Base-by-base conservation (phyloP, 2,113 vertebrate genomes). In the Anoura caudifer region DNA sequence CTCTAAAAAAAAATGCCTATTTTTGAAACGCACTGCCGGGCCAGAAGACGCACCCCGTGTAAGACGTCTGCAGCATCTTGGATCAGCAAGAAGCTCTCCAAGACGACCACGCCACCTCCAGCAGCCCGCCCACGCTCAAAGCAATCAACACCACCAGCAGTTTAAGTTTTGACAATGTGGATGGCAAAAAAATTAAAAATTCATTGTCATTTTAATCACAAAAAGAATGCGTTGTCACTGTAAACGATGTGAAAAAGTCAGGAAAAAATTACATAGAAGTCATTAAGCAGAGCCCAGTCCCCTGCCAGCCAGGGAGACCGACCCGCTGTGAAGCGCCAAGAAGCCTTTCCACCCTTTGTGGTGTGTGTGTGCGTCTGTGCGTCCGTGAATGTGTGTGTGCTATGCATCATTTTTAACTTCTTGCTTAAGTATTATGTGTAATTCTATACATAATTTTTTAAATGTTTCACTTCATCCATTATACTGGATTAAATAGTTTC, bases 61-160 rank as follows among this genome's bases (percentile, higher is more conserved):
- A 63, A 56, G 73, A 31, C 33, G 33, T 54, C 38, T 75, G 67
- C 45, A 28, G 43, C 33, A 14, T 12, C n/a, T 24, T 31, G 15
- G 16, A 8, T 33, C 36, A 36, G 63, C 31, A 20, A 63, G 20
- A 43, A 4, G 8, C 83, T 28, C 59, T 59, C 24, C 10, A 13
- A 63, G 61, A 31, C 10, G 1, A 24, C 16, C 31, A 16, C 0
- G 2, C 9, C 7, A 2, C 13, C 16, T 22, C 16, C 13, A 16
- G 50, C 8, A 45, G 56, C 36, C 36, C 0, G 41, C 36, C 36
- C 0, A 33, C 3, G 24, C 16, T 24, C 50, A 5, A 28, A 7
- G 61, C 5, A 1, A 2, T 65, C 56, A 4, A 52, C 36, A 20
- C 22, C 15, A 4, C 10, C 14, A 4, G 50, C 59, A 26, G 83